Percentiles rank a stretch among this genome's conserved stretches.
Evolutionary conservation across 2,888 invertebrate genomes (phyloP).

Genomic region (Athalia cordata): DNA sequence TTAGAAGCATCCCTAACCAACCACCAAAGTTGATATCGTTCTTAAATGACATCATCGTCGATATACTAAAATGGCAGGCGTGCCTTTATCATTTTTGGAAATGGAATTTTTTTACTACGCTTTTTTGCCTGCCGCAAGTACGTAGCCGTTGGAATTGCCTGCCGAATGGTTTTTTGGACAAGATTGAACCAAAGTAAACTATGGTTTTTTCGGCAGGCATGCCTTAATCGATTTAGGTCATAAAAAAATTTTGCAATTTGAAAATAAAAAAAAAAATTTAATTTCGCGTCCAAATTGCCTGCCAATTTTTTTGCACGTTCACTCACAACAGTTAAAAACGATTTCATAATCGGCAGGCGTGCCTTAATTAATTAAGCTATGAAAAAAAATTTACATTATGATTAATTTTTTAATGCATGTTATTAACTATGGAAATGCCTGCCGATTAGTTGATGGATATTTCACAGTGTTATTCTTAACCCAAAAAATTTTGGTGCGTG

Average conservation of each 20-base stretch:
- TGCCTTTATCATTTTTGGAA: slow-evolving; percentile 12
- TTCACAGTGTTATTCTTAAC: slow-evolving; percentile 3
- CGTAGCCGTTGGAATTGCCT: too few relatives aligned
- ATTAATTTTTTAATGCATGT: not conserved
- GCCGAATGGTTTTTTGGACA: slow-evolving; percentile 12
- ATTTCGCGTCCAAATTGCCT: too few relatives aligned
- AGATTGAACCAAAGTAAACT: slow-evolving; percentile 9
- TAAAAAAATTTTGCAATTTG: not conserved
- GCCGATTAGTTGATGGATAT: slow-evolving; percentile 9
- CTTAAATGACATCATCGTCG: not conserved
- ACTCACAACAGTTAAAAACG: not conserved
- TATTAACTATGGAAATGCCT: not conserved
- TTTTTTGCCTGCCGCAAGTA: slow-evolving; percentile 12
- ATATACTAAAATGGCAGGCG: slow-evolving; percentile 6
- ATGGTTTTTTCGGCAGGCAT: not conserved
- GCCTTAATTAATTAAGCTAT: not conserved
- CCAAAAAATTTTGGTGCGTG: not conserved
- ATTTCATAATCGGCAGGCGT: not conserved
- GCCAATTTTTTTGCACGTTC: too few relatives aligned
- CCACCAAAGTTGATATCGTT: not conserved
- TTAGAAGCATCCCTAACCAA: not conserved
- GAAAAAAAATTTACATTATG: not conserved
- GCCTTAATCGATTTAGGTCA: not conserved
- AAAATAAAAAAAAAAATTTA: too few relatives aligned
- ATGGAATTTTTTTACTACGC: slow-evolving; percentile 3